These are phyloP conservation scores for Tholera decimalis DNA, from an alignment of 2,888 invertebrate genomes.

Conservation along the genomic window DNA sequence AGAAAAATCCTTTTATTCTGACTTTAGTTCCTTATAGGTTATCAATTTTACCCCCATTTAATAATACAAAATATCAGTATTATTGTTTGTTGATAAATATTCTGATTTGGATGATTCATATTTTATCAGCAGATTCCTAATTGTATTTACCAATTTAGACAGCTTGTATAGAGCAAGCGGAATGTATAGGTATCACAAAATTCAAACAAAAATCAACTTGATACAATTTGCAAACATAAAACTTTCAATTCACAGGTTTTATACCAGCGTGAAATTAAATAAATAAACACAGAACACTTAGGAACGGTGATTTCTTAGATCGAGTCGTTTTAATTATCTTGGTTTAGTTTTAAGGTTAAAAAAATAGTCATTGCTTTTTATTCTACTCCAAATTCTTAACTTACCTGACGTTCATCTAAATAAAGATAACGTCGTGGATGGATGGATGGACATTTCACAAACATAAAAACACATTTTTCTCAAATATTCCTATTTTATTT, in stretches of 20 bases:
- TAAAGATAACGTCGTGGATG: neutral
- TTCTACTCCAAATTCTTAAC: conserved; percentile 7
- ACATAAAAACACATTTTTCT: neutral
- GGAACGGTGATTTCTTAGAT: no score
- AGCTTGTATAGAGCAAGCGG: neutral
- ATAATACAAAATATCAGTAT: conserved; percentile 6
- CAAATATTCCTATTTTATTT: neutral
- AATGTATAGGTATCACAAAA: no score
- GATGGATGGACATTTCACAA: conserved; percentile 15
- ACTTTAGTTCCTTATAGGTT: neutral
- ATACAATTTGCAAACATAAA: neutral
- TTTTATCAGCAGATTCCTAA: neutral
- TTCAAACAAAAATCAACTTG: neutral
- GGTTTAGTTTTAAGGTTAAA: conserved; percentile 20
- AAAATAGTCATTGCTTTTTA: neutral
- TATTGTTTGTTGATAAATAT: neutral
- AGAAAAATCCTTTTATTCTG: neutral
- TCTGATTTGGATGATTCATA: neutral
- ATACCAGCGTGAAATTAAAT: neutral
- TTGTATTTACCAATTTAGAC: conserved; percentile 10
- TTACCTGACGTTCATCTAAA: conserved; percentile 18
- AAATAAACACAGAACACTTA: neutral
- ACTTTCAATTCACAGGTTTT: neutral
- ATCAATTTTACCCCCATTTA: neutral
- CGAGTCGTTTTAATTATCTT: no score